phyloP scores from a whole-genome alignment of 2,888 invertebrate species.

The Cryptocephalus primarius region DNA sequence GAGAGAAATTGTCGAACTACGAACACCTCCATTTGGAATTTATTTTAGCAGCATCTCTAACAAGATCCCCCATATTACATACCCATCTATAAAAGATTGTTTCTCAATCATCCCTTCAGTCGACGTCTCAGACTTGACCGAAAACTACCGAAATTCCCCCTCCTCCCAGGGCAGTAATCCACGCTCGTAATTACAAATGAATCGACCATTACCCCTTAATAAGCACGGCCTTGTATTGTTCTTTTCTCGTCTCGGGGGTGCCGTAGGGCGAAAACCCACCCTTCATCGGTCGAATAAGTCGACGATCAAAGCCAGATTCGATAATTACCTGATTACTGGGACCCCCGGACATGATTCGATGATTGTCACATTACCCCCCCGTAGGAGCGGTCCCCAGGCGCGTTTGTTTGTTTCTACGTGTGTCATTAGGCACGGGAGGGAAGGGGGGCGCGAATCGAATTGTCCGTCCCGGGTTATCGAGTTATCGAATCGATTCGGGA shows the following conservation, averaged over 20 bases:
- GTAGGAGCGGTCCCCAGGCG: background rate
- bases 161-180: no score
- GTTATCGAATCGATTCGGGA: no score
- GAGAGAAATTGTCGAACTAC: no score
- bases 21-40: no score
- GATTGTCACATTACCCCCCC: background rate
- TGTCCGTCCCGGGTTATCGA: no score
- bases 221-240: background rate
- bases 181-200: slow-evolving; percentile 4
- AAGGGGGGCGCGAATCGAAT: background rate
- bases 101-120: no score
- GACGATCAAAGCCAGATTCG: slow-evolving; percentile 31
- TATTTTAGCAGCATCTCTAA: no score
- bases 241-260: background rate
- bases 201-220: slow-evolving; percentile 5
- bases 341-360: slow-evolving; percentile 9
- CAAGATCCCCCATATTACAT: no score
- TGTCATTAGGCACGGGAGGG: background rate
- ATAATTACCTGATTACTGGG: slow-evolving; percentile 34
- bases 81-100: no score
- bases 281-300: slow-evolving; percentile 3
- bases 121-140: no score
- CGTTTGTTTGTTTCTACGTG: background rate
- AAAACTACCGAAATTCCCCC: no score
- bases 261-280: background rate